Evolutionary conservation across 2,888 invertebrate genomes (phyloP).

Genomic region (Cryptus armator): DNA sequence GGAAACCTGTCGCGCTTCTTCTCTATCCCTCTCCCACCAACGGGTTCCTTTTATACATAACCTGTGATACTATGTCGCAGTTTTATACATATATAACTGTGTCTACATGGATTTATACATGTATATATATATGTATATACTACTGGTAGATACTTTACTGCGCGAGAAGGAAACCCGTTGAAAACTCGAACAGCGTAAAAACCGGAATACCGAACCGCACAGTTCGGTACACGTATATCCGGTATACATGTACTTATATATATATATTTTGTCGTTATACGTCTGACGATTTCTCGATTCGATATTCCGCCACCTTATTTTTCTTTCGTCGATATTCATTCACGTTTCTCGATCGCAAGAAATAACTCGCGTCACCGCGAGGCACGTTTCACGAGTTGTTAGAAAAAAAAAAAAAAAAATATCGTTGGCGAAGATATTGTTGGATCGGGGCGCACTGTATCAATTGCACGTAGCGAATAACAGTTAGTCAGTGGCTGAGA

Average conservation of each 20-base stretch:
- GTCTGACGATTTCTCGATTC: not conserved
- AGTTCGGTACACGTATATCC: slow-evolving; percentile 44
- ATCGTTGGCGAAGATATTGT: not conserved
- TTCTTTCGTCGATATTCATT: slow-evolving; percentile 3
- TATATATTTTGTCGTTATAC: not conserved
- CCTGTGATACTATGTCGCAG: not conserved
- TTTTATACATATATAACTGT: slow-evolving; percentile 18
- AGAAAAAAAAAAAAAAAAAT: not conserved
- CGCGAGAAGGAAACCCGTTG: slow-evolving; percentile 60
- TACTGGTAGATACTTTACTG: not conserved
- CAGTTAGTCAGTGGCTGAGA: not conserved
- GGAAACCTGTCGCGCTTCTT: slow-evolving; percentile 80
- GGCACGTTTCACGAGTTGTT: not conserved
- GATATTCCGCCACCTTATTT: not conserved
- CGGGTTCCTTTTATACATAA: not conserved
- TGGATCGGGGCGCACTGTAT: not conserved
- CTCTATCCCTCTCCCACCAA: slow-evolving; percentile 51
- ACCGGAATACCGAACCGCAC: slow-evolving; percentile 67
- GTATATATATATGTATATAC: not conserved
- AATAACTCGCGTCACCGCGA: not conserved
- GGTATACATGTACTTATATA: slow-evolving; percentile 30
- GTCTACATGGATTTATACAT: not conserved
- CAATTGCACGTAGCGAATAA: not conserved
- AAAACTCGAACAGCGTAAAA: slow-evolving; percentile 66
- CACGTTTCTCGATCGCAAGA: slow-evolving; percentile 1